Evolutionary conservation across 2,113 vertebrate genomes (phyloP).

Genomic region (Rhombomys opimus): DNA sequence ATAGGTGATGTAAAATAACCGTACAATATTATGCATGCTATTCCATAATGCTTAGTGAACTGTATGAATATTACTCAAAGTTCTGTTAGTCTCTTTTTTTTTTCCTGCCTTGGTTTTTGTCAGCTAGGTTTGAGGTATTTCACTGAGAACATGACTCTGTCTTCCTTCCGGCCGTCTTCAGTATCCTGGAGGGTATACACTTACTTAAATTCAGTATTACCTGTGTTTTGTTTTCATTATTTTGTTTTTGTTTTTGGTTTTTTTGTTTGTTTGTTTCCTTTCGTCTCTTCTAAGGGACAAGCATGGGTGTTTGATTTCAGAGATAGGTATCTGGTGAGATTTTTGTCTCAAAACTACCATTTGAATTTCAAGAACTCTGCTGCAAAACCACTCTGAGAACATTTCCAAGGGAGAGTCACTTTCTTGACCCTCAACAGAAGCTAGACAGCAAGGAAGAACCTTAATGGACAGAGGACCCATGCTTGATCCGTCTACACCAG

Average conservation of each 20-base stretch:
- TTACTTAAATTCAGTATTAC: constrained; percentile 93
- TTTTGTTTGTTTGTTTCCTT: constrained; percentile 81
- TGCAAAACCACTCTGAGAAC: constrained; percentile 74
- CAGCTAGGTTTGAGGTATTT: constrained; percentile 92
- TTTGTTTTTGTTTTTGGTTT: constrained; percentile 79
- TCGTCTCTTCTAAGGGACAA: constrained; percentile 84
- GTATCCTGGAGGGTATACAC: constrained; percentile 91
- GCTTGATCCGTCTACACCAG: constrained; percentile 88
- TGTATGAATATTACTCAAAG: constrained; percentile 93
- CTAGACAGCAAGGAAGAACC: constrained; percentile 66
- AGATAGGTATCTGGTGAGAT: constrained; percentile 87
- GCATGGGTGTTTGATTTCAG: constrained; percentile 88
- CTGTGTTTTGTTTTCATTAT: constrained; percentile 86
- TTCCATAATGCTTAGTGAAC: constrained; percentile 96
- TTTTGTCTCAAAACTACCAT: constrained; percentile 84
- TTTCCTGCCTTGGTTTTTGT: constrained; percentile 90
- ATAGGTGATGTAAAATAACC: constrained; percentile 98
- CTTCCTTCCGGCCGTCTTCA: constrained; percentile 91
- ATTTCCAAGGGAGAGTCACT: constrained; percentile 80
- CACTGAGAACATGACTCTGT: constrained; percentile 91
- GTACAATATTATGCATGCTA: constrained; percentile 98
- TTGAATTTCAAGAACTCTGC: constrained; percentile 84
- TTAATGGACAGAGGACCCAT: constrained; percentile 86
- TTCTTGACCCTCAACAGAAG: constrained; percentile 75
- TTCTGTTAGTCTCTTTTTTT: constrained; percentile 93